Base-by-base conservation (phyloP, 2,888 invertebrate genomes). In the Disparrhopalites patrizii region DNA sequence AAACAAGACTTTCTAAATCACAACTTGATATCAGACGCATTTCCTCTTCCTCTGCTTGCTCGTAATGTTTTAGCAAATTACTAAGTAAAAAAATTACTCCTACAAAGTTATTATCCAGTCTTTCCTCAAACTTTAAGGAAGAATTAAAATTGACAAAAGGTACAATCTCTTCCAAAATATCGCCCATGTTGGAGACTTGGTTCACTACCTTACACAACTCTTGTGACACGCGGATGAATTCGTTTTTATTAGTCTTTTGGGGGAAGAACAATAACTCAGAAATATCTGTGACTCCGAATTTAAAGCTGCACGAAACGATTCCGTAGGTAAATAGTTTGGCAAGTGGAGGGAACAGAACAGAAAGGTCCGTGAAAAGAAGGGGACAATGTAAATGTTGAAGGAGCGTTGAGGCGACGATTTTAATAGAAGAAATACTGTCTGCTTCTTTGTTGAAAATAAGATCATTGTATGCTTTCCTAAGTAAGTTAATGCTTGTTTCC, bases 111-210 rank as follows among this genome's bases (percentile, higher is more conserved):
- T 30, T 54, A 10, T 57, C 33, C 18, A 56, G 10, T 28, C 67
- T 25, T 4, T 63, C 63, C 18, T 40, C 38, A n/a, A 56, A 52
- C 18, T 13, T n/a, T 25, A 54, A 36, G 15, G 23, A 20, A 23
- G 47, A 27, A 25, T 55, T 51, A 27, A 62, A 65, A n/a, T 62
- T 52, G 3, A 73, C 38, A 23, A 55, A 62, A 8, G 62, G 40
- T 15, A 57, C 52, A 36, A 73, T 60, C 56, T 72, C 70, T 23
- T 69, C 71, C 10, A 71, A 31, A 23, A 73, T 43, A 36, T 73
- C 70, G 43, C 68, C 62, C 7, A 69, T 13, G 50, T 58, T 62
- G 1, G 60, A 54, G 0, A 38, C 47, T n/a, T 65, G 60, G 2
- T 36, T 1, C 20, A 71, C 10, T 54, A 55, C 68, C 60, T 61